Evolutionary conservation across 2,888 invertebrate species (phyloP).

Genomic region (Lobophora halterata): DNA sequence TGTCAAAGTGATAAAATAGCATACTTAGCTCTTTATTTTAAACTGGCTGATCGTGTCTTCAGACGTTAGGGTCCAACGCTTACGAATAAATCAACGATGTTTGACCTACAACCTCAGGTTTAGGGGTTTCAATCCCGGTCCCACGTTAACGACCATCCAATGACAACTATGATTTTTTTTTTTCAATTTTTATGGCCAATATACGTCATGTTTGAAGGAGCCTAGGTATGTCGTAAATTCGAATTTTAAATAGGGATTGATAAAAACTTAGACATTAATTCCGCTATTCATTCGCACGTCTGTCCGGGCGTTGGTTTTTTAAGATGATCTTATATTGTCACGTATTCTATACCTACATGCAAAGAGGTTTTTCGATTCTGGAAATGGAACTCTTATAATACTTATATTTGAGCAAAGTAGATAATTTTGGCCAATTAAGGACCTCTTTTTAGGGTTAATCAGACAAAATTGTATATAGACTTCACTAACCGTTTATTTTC

Average conservation of each 20-base stretch:
- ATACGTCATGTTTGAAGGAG: conserved; percentile 28
- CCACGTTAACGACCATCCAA: conserved; percentile 54
- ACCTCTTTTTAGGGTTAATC: too few species aligned
- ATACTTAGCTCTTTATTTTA: background rate
- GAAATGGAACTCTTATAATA: too few species aligned
- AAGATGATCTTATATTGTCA: too few species aligned
- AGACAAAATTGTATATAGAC: too few species aligned
- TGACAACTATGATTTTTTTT: conserved; percentile 49
- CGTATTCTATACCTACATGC: too few species aligned
- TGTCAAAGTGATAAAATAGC: too few species aligned
- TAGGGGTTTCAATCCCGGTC: conserved; percentile 24
- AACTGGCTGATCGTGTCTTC: conserved; percentile 13
- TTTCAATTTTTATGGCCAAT: conserved; percentile 32
- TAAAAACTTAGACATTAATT: conserved; percentile 11
- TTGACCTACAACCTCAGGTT: conserved; percentile 56
- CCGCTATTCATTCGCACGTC: conserved; percentile 7
- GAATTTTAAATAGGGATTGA: conserved; percentile 14
- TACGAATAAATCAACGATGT: conserved; percentile 60
- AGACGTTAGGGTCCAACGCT: conserved; percentile 23
- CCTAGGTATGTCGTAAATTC: conserved; percentile 18
- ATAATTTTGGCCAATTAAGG: too few species aligned
- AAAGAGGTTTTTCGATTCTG: too few species aligned
- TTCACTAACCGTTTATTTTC: too few species aligned
- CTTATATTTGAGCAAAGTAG: too few species aligned
- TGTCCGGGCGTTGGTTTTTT: too few species aligned